phyloP scores from a whole-genome alignment of 2,888 invertebrate genomes.

The Sinodicranocentrus sp. region DNA sequence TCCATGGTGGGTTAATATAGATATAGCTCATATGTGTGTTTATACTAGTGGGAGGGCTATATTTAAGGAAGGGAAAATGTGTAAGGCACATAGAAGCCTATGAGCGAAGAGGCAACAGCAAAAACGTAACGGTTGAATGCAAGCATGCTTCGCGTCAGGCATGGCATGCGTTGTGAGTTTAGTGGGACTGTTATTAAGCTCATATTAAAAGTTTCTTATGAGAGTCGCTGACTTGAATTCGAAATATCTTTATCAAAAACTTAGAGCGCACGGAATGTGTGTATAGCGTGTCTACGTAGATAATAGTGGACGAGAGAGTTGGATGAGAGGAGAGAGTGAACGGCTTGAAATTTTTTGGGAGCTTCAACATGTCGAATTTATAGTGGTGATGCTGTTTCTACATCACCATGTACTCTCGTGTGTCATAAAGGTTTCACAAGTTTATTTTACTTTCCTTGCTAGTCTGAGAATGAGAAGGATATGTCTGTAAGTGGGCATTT shows the following conservation, averaged over 20 bases:
- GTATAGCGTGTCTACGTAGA: too few species aligned
- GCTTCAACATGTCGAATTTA: slow-evolving; percentile 40
- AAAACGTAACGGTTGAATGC: background rate
- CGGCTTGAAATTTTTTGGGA: slow-evolving; percentile 13
- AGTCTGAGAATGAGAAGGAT: background rate
- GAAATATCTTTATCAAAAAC: slow-evolving; percentile 63
- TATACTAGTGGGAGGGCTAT: too few species aligned
- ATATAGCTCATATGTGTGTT: too few species aligned
- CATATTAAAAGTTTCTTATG: slow-evolving; percentile 70
- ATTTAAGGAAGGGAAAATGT: too few species aligned
- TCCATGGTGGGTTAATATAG: too few species aligned
- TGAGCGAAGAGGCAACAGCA: background rate
- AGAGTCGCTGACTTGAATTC: slow-evolving; percentile 66
- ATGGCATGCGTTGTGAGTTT: slow-evolving; percentile 45
- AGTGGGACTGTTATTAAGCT: slow-evolving; percentile 64
- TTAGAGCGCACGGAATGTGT: slow-evolving; percentile 1
- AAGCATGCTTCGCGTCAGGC: background rate
- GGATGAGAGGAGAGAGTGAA: slow-evolving; percentile 18
- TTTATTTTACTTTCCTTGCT: slow-evolving; percentile 42
- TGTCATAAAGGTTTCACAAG: slow-evolving; percentile 59
- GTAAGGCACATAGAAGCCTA: too few species aligned
- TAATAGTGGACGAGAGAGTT: too few species aligned
- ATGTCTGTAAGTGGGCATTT: too few species aligned
- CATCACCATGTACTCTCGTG: slow-evolving; percentile 50
- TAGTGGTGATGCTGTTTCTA: slow-evolving; percentile 25